Conservation (phyloP, 2,113 vertebrate species). For the Cisticola juncidis region DNA sequence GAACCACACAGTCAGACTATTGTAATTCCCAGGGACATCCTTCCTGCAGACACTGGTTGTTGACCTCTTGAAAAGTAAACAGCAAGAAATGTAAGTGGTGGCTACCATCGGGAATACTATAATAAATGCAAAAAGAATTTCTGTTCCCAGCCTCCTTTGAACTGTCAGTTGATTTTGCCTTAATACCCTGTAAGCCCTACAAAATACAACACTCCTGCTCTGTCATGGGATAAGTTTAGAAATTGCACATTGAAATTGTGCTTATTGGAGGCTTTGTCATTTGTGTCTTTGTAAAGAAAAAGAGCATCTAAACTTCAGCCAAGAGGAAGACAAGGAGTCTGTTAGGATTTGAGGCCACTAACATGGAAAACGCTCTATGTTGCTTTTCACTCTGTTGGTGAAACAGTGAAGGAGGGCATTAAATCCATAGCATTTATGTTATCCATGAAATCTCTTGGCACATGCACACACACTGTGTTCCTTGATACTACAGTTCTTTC, state of each 20-base stretch:
- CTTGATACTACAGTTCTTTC: not conserved
- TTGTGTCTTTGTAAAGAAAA: not conserved
- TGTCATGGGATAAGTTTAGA: not conserved
- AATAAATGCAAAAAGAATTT: not conserved
- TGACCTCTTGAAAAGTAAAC: slow-evolving; percentile 36
- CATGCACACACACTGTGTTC: not conserved
- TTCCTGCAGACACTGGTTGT: not conserved
- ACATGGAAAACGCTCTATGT: not conserved
- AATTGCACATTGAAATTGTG: not conserved
- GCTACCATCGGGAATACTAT: not conserved
- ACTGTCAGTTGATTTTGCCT: slow-evolving; percentile 1
- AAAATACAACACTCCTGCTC: not conserved
- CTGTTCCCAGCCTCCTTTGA: slow-evolving; percentile 31
- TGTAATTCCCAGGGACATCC: not conserved
- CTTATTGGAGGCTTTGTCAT: not conserved
- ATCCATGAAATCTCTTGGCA: not conserved
- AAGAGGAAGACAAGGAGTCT: not conserved
- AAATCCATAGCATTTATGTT: not conserved
- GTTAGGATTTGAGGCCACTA: not conserved
- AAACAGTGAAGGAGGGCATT: not conserved
- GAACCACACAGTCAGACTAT: not conserved
- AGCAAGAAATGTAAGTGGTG: not conserved
- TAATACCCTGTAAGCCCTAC: not conserved
- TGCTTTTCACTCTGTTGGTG: not conserved
- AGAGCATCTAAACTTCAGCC: not conserved